phyloP scores from a whole-genome alignment of 2,113 vertebrate genomes.

The Perca fluviatilis region DNA sequence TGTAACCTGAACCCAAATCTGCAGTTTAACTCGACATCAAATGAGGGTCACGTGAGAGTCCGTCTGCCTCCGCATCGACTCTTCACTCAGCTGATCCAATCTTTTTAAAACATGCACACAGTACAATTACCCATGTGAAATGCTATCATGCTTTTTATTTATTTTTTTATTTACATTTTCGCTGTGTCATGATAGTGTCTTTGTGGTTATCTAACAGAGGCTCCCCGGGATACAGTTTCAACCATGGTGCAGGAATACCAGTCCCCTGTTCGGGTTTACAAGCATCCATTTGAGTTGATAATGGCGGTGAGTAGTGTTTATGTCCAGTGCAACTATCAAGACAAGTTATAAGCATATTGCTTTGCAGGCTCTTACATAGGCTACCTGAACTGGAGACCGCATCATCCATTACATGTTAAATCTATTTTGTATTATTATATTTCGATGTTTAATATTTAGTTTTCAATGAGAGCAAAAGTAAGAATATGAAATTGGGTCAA shows the following conservation, averaged over 20 bases:
- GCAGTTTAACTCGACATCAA: neutral
- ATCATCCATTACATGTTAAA: too few species aligned
- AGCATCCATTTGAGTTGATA: slow-evolving; percentile 94
- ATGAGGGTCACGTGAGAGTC: neutral
- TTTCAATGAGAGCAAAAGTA: too few species aligned
- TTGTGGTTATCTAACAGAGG: slow-evolving; percentile 17
- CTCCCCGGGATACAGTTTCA: slow-evolving; percentile 40
- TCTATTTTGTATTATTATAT: too few species aligned
- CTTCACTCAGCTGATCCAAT: slow-evolving; percentile 17
- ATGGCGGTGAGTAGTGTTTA: slow-evolving; percentile 91
- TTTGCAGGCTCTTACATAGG: neutral
- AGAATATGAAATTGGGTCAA: too few species aligned
- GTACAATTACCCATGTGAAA: neutral
- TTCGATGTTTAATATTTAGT: too few species aligned
- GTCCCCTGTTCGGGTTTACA: slow-evolving; percentile 96
- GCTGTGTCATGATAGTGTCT: neutral
- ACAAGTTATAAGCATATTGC: too few species aligned
- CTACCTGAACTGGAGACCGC: neutral
- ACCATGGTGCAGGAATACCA: slow-evolving; percentile 98
- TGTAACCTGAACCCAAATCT: neutral
- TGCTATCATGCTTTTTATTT: neutral
- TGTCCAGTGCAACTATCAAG: rapidly evolving
- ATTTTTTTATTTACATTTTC: too few species aligned
- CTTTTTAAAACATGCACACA: neutral
- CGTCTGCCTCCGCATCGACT: neutral